phyloP scores from a whole-genome alignment of 2,888 invertebrate genomes.

The Panorpa germanica region DNA sequence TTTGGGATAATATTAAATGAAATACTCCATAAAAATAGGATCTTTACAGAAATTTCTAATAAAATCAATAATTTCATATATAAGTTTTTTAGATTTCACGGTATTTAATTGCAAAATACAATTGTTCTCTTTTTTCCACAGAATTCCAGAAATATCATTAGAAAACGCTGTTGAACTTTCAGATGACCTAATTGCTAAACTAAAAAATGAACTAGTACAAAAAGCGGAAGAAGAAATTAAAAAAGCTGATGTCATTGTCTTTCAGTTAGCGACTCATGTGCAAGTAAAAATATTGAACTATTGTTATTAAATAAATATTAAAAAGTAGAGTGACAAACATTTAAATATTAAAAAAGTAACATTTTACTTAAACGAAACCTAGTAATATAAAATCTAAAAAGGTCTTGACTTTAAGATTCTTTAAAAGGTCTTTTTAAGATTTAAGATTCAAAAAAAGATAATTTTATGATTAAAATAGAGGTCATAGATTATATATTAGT shows the following conservation, averaged over 20 bases:
- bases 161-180: slow-evolving; percentile 67
- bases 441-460: too few relatives aligned
- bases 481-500: too few relatives aligned
- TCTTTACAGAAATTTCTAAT: too few relatives aligned
- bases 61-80: slow-evolving; percentile 3
- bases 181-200: slow-evolving; percentile 37
- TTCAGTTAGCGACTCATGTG: slow-evolving; percentile 58
- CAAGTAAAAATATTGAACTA: slow-evolving; percentile 26
- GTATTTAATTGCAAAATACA: neutral
- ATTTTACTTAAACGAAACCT: too few relatives aligned
- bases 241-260: slow-evolving; percentile 74
- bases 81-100: slow-evolving; percentile 12
- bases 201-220: slow-evolving; percentile 38
- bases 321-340: neutral
- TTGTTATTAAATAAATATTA: too few relatives aligned
- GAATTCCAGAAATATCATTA: slow-evolving; percentile 48
- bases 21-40: too few relatives aligned
- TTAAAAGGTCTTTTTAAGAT: too few relatives aligned
- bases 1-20: too few relatives aligned
- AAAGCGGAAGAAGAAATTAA: slow-evolving; percentile 32
- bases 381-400: too few relatives aligned
- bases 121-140: slow-evolving; percentile 19
- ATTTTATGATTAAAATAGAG: too few relatives aligned
- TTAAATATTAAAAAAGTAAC: neutral
- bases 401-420: too few relatives aligned